Base-by-base conservation (phyloP, 2,888 invertebrate genomes). In the Netelia inedita region DNA sequence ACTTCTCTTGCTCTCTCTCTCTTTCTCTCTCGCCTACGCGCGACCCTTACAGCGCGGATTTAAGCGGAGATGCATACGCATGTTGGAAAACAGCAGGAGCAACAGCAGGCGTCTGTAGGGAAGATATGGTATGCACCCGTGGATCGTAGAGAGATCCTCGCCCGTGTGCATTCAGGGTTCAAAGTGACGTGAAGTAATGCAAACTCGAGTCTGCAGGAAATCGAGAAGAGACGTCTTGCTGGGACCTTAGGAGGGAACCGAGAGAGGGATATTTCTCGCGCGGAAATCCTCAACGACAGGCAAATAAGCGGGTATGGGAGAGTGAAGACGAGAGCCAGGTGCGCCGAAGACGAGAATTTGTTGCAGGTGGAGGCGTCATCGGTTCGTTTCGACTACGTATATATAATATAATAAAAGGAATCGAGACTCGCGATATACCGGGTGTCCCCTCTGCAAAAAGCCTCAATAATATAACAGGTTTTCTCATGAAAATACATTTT, bases 171-270 rank as follows among this genome's bases (percentile, higher is more conserved):
- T 35, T 35, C 35, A 53, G 21, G 72, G 65, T 28, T 41, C 73
- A 80, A 74, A 80, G 74, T 74, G 80, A 80, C 74, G 80, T 74
- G 74, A 74, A 65, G 68, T 69, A 80, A 80, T 74, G 80, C 61
- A 59, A 61, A 35, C 50, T 61, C n/a, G 68, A 73, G 79, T 63
- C 43, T 10, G 35, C 55, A 23, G 11, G 74, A 61, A 41, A 74
- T 80, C 74, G 41, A 28, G 73, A 59, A 59, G 46, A 66, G 46
- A 46, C 35, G 35, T 35, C 35, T 35, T 6, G 35, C 35, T 81
- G 69, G 19, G 69, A 50, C 75, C 59, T 35, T 35, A 35, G 35
- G 6, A 35, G 35, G 35, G 35, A 61, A 46, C 23, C 8, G 68
- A 74, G 74, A 75, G 74, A 55, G 46, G 46, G 57, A 57, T 57